Percentiles rank a stretch among this genome's conserved stretches.
phyloP scores from a whole-genome alignment of 2,113 vertebrate species.

The Gallinago jamesoni region DNA sequence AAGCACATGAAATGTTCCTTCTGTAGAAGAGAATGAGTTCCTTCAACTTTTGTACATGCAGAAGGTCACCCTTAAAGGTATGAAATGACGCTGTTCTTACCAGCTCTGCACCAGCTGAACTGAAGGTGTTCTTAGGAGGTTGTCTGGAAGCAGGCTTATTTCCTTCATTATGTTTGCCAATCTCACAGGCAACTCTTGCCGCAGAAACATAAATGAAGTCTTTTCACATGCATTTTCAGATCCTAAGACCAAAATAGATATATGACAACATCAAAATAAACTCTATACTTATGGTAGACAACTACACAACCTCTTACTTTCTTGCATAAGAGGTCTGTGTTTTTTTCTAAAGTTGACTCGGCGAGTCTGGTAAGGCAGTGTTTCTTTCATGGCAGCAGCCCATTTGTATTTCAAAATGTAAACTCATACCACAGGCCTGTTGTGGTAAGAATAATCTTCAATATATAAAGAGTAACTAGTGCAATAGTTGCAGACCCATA shows the following conservation, averaged over 20 bases:
- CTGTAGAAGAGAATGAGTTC: background rate
- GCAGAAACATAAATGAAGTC: conserved; percentile 94
- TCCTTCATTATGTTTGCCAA: conserved; percentile 98
- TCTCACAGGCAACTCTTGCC: conserved; percentile 92
- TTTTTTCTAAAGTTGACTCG: background rate
- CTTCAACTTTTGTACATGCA: background rate
- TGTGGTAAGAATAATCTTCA: background rate
- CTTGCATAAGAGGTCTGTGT: background rate
- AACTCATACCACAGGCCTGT: background rate
- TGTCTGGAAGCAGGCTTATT: conserved; percentile 94
- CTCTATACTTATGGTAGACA: background rate
- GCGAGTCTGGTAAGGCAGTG: background rate
- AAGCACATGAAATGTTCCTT: background rate
- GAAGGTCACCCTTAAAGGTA: background rate
- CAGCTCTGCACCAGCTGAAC: conserved; percentile 94
- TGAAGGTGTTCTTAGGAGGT: conserved; percentile 90
- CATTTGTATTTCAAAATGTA: background rate
- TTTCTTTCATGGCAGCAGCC: background rate
- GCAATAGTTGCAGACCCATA: background rate
- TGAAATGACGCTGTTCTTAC: conserved; percentile 68
- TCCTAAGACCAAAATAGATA: conserved; percentile 70
- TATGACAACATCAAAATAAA: background rate
- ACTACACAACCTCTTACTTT: background rate
- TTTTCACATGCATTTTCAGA: conserved; percentile 95
- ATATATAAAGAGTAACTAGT: background rate